Percentiles rank a stretch among this genome's conserved stretches.
phyloP scores from a whole-genome alignment of 2,113 vertebrate genomes.

The Neogobius melanostomus region DNA sequence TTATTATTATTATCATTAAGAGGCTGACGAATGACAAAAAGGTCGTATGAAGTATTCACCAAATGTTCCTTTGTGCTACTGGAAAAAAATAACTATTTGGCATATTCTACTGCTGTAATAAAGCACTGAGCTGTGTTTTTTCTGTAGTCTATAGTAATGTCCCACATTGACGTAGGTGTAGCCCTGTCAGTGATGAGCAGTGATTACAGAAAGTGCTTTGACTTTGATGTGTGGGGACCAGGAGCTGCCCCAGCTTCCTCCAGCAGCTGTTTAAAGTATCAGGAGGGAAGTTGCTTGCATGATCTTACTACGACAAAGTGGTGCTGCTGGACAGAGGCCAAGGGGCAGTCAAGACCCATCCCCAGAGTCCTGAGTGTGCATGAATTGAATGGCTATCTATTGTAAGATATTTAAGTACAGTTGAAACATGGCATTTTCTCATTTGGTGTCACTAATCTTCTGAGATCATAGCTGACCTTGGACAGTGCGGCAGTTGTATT shows the following conservation, averaged over 20 bases:
- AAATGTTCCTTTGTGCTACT: too few relatives aligned
- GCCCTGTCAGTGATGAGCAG: slow-evolving; percentile 16
- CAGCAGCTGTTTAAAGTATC: slow-evolving; percentile 68
- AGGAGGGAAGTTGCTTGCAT: slow-evolving; percentile 56
- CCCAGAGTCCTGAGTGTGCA: slow-evolving; percentile 37
- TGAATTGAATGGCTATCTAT: background rate
- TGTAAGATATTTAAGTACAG: background rate
- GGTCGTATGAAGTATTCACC: too few relatives aligned
- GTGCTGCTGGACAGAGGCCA: slow-evolving; percentile 47
- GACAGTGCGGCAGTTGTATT: slow-evolving; percentile 80
- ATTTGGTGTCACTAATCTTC: too few relatives aligned
- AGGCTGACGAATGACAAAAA: too few relatives aligned
- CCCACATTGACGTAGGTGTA: slow-evolving; percentile 31
- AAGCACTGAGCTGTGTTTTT: background rate
- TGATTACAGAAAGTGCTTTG: slow-evolving; percentile 32
- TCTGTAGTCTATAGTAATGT: background rate
- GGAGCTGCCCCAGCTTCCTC: slow-evolving; percentile 54
- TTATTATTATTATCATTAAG: too few relatives aligned
- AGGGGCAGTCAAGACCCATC: slow-evolving; percentile 48
- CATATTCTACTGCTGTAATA: too few relatives aligned
- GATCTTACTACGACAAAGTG: slow-evolving; percentile 40
- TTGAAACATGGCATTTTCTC: too few relatives aligned
- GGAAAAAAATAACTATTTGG: too few relatives aligned
- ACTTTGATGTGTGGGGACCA: slow-evolving; percentile 44
- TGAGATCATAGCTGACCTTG: slow-evolving; percentile 66